These are phyloP conservation scores for Dinomys branickii DNA, from an alignment of 2,113 vertebrate species.

Conservation along the genomic window DNA sequence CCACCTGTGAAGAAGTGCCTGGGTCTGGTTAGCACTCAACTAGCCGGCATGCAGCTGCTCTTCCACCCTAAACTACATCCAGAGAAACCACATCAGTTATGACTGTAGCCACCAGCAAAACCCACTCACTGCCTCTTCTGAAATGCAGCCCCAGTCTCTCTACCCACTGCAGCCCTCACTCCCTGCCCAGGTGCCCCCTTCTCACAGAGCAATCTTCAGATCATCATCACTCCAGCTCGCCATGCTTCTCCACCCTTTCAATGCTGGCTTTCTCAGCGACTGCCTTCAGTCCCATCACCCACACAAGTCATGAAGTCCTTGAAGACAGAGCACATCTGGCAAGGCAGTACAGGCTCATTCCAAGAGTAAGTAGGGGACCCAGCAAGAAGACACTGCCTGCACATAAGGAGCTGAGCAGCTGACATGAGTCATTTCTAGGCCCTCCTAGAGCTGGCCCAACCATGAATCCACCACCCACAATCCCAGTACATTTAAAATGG, in stretches of 20 bases:
- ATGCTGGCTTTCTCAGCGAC: neutral
- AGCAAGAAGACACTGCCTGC: neutral
- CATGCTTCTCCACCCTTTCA: too few species aligned
- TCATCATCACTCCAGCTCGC: neutral
- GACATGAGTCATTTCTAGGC: neutral
- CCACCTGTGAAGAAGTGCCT: neutral
- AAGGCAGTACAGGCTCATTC: fast-evolving
- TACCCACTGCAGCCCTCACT: neutral
- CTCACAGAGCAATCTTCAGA: neutral
- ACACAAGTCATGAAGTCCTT: neutral
- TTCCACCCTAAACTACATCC: neutral
- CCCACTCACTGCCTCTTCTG: neutral
- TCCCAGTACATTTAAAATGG: neutral
- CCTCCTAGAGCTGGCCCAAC: too few species aligned
- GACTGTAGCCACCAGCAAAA: neutral
- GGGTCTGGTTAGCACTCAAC: neutral
- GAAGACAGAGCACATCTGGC: neutral
- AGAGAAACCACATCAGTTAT: neutral
- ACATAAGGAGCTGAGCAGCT: fast-evolving
- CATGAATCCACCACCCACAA: neutral
- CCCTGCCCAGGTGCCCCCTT: neutral
- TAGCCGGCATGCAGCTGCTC: neutral
- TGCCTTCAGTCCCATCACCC: neutral
- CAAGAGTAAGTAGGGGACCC: fast-evolving
- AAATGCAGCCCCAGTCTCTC: fast-evolving